These are phyloP conservation scores for Drosophila pegasa DNA, from an alignment of 2,888 invertebrate genomes.

Conservation along the genomic window DNA sequence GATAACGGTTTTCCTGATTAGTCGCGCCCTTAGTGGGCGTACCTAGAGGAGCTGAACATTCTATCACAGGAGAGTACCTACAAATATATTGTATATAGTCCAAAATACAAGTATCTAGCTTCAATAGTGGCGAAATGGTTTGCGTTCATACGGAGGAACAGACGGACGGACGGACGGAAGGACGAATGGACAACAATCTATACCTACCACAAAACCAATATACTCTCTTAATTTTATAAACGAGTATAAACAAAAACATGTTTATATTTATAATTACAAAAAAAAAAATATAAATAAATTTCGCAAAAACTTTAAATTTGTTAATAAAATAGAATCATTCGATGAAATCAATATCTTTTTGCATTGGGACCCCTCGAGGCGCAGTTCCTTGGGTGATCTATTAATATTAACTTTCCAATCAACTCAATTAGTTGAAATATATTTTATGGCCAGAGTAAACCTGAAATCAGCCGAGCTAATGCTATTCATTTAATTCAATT, in stretches of 20 bases:
- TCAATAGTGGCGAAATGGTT: no score
- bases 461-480: constrained; percentile 9
- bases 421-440: neutral
- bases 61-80: no score
- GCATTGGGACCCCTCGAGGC: neutral
- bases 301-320: neutral
- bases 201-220: no score
- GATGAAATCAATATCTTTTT: neutral
- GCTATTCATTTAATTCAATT: constrained; percentile 1
- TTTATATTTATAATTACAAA: neutral
- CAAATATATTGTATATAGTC: no score
- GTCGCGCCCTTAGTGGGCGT: no score
- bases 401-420: neutral
- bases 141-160: no score
- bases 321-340: neutral
- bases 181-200: no score
- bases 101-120: no score
- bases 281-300: neutral
- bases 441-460: constrained; percentile 6
- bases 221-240: neutral
- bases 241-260: neutral
- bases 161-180: no score
- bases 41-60: no score
- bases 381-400: neutral
- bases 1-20: no score